Base-by-base conservation (phyloP, 2,797 vertebrate genomes). In the Phalloptychus januarius region DNA sequence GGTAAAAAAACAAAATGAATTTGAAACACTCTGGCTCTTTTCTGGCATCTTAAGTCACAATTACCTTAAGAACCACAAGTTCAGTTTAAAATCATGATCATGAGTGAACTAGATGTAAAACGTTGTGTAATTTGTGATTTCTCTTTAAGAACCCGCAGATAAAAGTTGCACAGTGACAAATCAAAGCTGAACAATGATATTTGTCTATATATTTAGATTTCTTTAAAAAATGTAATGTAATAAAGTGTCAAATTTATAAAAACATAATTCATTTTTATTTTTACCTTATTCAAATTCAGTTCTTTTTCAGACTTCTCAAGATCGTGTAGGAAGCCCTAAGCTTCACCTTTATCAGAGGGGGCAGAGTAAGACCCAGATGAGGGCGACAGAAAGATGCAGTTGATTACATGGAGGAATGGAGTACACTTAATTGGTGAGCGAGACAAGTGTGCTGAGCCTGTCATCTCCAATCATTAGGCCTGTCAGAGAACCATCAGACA, bases 391-490 rank as follows among this genome's bases (percentile, higher is more conserved):
- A 97, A 97, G 97, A 98, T 98, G 97, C 98, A 97, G 96, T 96
- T 98, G 97, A 98, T 98, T 98, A 98, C 97, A 99, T 97, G 96
- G 97, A 97, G 97, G 96, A 96, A 96, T 74, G 97, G 96, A 94
- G 95, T 96, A 97, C 97, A 97, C 97, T 97, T 98, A 98, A 99
- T 99, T 99, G 97, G 96, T 93, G 96, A 97, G 96, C 95, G 97
- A 98, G 98, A 98, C 97, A 97, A 42, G 97, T 95, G 96, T 97
- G 97, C 95, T 94, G 96, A 96, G 97, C 97, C 96, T 98, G 98
- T 99, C 98, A 98, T 98, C 97, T 98, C 98, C 97, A 97, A 99
- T 99, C 98, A 98, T 98, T 97, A 98, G 96, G 96, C 95, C 97
- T 97, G 98, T 98, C 98, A 98, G 96, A 95, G 96, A 98, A 98